Evolutionary conservation across 2,113 vertebrate species (phyloP).

Genomic region (Myotis davidii): DNA sequence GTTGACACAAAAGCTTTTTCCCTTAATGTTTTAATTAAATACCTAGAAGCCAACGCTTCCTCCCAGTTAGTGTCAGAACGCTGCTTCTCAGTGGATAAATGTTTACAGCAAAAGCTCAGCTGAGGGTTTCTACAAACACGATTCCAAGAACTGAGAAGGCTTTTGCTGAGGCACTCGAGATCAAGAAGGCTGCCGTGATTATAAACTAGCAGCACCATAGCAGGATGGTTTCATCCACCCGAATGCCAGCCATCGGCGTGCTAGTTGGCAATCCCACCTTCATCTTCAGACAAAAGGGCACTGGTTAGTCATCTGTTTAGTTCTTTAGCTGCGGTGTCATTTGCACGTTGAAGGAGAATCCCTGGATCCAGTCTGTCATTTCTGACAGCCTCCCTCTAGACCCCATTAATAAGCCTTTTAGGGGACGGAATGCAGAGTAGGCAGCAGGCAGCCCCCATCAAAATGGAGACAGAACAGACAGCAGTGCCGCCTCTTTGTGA

Average conservation of each 20-base stretch:
- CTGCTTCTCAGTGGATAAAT: conserved; percentile 87
- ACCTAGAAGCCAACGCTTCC: conserved; percentile 86
- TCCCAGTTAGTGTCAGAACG: conserved; percentile 83
- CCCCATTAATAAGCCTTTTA: conserved; percentile 90
- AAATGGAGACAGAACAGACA: conserved; percentile 82
- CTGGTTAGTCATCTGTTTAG: conserved; percentile 91
- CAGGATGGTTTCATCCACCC: conserved; percentile 87
- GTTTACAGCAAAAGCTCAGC: conserved; percentile 85
- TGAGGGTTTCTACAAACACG: conserved; percentile 87
- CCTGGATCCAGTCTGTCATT: conserved; percentile 90
- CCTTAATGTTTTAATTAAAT: conserved; percentile 93
- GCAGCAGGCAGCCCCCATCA: conserved; percentile 83
- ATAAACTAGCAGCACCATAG: conserved; percentile 84
- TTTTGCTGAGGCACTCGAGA: conserved; percentile 84
- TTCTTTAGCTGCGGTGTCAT: conserved; percentile 88
- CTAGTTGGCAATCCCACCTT: conserved; percentile 88
- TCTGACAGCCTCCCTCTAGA: conserved; percentile 90
- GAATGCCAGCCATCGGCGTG: conserved; percentile 88
- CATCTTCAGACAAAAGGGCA: conserved; percentile 89
- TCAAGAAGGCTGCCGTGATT: conserved; percentile 85
- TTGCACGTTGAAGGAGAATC: conserved; percentile 89
- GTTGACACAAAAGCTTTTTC: conserved; percentile 86
- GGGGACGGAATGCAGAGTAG: conserved; percentile 86
- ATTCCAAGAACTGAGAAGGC: conserved; percentile 82
- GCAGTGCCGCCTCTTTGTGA: conserved; percentile 79